These are phyloP conservation scores for Artibeus jamaicensis DNA, from an alignment of 2,797 vertebrate genomes.

Conservation along the genomic window DNA sequence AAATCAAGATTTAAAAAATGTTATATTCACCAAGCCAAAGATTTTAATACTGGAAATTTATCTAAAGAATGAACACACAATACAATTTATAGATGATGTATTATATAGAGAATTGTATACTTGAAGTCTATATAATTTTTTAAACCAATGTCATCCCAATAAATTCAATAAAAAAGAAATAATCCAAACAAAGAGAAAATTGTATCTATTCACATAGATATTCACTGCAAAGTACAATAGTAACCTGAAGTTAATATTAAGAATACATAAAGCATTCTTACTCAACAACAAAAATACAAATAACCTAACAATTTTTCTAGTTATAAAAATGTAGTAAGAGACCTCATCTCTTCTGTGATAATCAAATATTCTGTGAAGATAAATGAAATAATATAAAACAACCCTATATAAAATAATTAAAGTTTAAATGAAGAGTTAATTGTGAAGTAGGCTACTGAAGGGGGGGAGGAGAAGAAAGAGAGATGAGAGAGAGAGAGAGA, in stretches of 20 bases:
- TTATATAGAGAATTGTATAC: background rate
- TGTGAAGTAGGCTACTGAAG: background rate
- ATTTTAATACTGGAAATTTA: background rate
- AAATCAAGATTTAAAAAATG: slow-evolving; percentile 37
- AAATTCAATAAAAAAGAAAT: background rate
- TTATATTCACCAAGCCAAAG: background rate
- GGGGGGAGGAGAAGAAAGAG: rapidly evolving
- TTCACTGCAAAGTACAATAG: background rate
- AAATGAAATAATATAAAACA: background rate
- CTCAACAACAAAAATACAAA: background rate
- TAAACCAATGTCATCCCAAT: background rate
- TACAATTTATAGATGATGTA: background rate
- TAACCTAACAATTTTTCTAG: background rate
- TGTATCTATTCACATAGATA: background rate
- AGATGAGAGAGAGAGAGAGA: background rate
- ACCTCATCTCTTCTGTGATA: background rate
- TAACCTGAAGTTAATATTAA: background rate
- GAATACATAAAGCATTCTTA: background rate
- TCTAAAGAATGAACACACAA: background rate
- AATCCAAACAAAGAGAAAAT: background rate
- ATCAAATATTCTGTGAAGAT: background rate
- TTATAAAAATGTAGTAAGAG: background rate
- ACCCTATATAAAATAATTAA: background rate
- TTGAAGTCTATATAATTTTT: background rate
- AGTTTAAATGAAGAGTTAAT: background rate